Conservation (phyloP, 2,113 vertebrate genomes). For the Sigmodon hispidus region DNA sequence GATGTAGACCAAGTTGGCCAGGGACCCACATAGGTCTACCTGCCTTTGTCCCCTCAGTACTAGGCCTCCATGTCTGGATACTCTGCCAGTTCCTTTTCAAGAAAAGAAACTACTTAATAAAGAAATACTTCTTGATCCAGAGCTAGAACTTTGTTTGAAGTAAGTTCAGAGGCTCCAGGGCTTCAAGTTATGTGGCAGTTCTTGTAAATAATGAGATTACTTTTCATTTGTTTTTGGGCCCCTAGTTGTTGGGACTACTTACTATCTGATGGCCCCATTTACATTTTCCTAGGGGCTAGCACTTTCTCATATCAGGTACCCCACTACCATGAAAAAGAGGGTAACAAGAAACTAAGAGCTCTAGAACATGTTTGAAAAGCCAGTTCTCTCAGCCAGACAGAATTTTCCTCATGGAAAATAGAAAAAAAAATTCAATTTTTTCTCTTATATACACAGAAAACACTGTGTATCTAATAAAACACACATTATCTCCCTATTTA, state of each 20-base stretch:
- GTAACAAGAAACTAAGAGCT: background rate
- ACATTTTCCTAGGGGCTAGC: background rate
- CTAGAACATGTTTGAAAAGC: background rate
- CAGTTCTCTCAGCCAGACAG: background rate
- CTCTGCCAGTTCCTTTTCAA: background rate
- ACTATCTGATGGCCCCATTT: background rate
- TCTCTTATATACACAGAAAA: background rate
- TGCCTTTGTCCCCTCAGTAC: background rate
- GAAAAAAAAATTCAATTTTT: background rate
- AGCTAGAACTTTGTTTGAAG: slow-evolving; percentile 22
- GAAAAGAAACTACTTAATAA: slow-evolving; percentile 27
- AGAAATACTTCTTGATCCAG: background rate
- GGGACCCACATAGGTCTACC: background rate
- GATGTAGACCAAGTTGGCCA: background rate
- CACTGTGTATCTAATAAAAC: slow-evolving; percentile 10
- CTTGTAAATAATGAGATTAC: background rate
- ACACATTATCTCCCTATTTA: background rate
- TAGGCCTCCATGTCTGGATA: background rate
- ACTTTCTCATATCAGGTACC: background rate
- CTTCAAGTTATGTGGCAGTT: background rate
- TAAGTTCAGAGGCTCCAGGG: background rate
- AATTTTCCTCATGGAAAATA: background rate
- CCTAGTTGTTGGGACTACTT: background rate
- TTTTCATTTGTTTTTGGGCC: background rate
- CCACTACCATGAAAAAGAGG: background rate